Base-by-base conservation (phyloP, 2,797 vertebrate genomes). In the Gallinago solitaria region DNA sequence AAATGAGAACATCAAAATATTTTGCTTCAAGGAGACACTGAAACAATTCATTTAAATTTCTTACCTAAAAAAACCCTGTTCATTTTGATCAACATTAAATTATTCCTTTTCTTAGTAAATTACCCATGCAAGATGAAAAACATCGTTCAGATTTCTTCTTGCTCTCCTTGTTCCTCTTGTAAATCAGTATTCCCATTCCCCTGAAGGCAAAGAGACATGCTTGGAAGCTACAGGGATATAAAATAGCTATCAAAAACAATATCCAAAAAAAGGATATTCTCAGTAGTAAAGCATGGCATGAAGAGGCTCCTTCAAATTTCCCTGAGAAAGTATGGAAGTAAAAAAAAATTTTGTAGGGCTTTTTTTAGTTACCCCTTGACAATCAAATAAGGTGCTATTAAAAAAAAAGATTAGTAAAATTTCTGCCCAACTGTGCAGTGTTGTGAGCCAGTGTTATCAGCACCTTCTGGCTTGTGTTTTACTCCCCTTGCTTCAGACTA, bases 251-350 rank as follows among this genome's bases (percentile, higher is more conserved):
- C 33, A 48, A 59, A 83, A 73, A 0, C 13, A 59, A 24, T 61
- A 83, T 59, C 8, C 45, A 59, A 56, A 48, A 32, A 85, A 61
- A 88, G n/a, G 25, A 51, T 70, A 37, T 87, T 83, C 50, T 51
- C 30, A 54, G 25, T 35, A 13, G 48, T 59, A 41, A 75, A 75
- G 27, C n/a, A 50, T 41, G 35, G 8, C 39, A 59, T 81, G 33
- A 92, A 86, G 7, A 91, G 16, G 25, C 16, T 83, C 77, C 41
- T 83, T 83, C 37, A 78, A 41, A 54, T 78, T 70, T 80, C 27
- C 27, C 20, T 57, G 23, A 67, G 79, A 54, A 60, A 64, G 4
- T 27, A 17, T 60, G 41, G 5, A 77, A 82, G 15, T 20, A 43
- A 74, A 45, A 35, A 37, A 64, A n/a, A 79, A 21, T 6, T 59